Evolutionary conservation across 2,888 invertebrate genomes (phyloP), one percentile per base, ranked within the genome.

Genomic region (Lottia gigantea): DNA sequence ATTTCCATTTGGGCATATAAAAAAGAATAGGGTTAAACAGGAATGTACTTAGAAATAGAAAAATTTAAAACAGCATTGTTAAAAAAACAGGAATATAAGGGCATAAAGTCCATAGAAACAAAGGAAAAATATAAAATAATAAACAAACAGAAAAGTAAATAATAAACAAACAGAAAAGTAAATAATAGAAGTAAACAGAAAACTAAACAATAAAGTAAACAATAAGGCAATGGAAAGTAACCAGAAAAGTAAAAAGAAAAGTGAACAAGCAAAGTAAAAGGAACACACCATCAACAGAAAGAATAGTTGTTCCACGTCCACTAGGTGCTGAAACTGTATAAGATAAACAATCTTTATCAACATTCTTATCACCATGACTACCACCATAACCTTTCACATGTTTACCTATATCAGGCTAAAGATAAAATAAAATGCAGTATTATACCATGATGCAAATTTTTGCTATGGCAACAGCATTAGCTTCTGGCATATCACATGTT

Each of bases 291-390:
- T 87, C 86, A 26, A 80, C 76, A 46, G 85, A 84, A 71, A 85
- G 80, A 64, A 82, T 74, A 7, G 80, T 81, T 14, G 86, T 85
- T 31, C 82, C 83, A 25, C 86, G 74, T 15, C 85, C 85, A 81
- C 85, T 85, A 3, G 82, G 86, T 1, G 85, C 86, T 1, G 87
- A 86, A 47, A 86, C 83, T 15, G 86, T 86, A 74, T 85, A 85
- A 2, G 85, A 84, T 15, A 85, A 83, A 73, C 81, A 84, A 73
- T 85, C 86, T 66, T 78, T 80, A 62, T 83, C 83, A 23, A 73
- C 76, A 19, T 76, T 73, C 67, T 75, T 74, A 47, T 72, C 74
- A 46, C 68, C 61, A 16, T 71, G 70, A 8, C 67, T 70, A 61
- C 55, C 46, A 40, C 62, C 61, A 26, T 25, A 46, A 40, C 66